A percentile compares a stretch with the other conserved stretches of the same genome.
phyloP scores from a whole-genome alignment of 2,888 invertebrate species.

The Chrysolina haemoptera region DNA sequence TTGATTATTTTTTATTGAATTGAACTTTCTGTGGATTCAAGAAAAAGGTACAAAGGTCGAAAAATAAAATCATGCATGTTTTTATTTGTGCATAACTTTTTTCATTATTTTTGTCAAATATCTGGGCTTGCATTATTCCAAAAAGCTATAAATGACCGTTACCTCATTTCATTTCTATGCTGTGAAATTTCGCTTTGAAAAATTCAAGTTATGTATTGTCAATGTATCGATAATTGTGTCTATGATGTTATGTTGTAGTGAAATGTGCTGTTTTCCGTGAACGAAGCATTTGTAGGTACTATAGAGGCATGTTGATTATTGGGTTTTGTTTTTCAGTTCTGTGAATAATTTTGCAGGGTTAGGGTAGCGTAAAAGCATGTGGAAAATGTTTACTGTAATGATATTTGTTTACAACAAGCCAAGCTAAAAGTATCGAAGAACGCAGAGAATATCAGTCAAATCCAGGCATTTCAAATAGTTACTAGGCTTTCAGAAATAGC shows the following conservation, averaged over 20 bases:
- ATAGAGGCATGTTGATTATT: constrained; percentile 51
- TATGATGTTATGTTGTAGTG: constrained; percentile 26
- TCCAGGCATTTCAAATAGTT: too few relatives aligned
- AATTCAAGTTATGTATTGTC: constrained; percentile 11
- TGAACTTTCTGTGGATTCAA: too few relatives aligned
- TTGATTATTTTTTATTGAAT: too few relatives aligned
- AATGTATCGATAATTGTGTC: constrained; percentile 14
- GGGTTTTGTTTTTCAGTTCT: constrained; percentile 36
- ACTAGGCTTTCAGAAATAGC: too few relatives aligned
- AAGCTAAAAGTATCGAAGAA: background rate
- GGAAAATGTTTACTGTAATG: constrained; percentile 15
- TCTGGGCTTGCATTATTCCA: background rate
- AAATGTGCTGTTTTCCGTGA: constrained; percentile 28
- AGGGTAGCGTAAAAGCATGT: constrained; percentile 30
- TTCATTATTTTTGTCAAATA: constrained; percentile 1
- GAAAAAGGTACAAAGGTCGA: background rate
- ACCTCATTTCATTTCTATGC: constrained; percentile 17
- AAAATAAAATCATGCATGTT: background rate
- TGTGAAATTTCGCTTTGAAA: constrained; percentile 30
- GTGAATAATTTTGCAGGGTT: constrained; percentile 36
- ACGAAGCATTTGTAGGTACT: constrained; percentile 35
- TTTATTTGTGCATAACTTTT: background rate
- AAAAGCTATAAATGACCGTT: constrained; percentile 19
- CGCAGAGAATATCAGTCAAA: background rate
- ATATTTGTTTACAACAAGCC: background rate